A percentile compares a stretch with the other conserved stretches of the same genome.
Conservation (phyloP, 2,113 vertebrate species). For the Cacatua alba region DNA sequence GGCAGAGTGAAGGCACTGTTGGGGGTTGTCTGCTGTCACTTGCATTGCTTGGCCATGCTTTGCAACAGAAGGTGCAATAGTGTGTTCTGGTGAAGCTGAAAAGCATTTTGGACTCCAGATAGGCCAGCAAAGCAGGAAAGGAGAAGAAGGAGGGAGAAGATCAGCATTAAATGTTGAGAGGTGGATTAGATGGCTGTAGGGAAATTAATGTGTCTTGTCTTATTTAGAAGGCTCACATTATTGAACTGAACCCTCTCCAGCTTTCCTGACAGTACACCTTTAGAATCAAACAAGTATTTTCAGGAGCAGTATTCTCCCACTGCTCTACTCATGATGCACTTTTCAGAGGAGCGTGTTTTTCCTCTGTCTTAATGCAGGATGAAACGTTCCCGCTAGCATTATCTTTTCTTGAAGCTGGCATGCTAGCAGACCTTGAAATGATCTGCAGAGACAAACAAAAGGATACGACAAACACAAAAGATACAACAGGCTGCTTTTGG, state of each 20-base stretch:
- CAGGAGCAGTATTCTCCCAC: neutral
- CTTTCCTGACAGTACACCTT: neutral
- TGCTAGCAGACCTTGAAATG: slow-evolving; percentile 36
- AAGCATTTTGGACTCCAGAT: neutral
- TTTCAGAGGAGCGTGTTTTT: slow-evolving; percentile 24
- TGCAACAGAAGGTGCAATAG: neutral
- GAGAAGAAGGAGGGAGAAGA: neutral
- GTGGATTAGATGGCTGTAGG: neutral
- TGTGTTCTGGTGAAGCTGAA: neutral
- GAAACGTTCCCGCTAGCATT: slow-evolving; percentile 13
- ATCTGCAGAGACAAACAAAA: slow-evolving; percentile 43
- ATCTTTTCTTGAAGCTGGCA: slow-evolving; percentile 27
- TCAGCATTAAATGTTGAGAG: neutral
- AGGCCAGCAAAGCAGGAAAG: neutral
- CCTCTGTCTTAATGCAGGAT: neutral
- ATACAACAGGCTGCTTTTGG: slow-evolving; percentile 48
- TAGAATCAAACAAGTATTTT: neutral
- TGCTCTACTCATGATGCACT: neutral
- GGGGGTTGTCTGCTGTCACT: neutral
- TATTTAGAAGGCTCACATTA: neutral
- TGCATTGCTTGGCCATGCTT: neutral
- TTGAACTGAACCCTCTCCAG: neutral
- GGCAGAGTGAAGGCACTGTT: neutral
- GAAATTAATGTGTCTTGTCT: neutral
- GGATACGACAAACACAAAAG: slow-evolving; percentile 45